phyloP scores from a whole-genome alignment of 2,797 vertebrate genomes.

The Paratrypauchen microcephalus region DNA sequence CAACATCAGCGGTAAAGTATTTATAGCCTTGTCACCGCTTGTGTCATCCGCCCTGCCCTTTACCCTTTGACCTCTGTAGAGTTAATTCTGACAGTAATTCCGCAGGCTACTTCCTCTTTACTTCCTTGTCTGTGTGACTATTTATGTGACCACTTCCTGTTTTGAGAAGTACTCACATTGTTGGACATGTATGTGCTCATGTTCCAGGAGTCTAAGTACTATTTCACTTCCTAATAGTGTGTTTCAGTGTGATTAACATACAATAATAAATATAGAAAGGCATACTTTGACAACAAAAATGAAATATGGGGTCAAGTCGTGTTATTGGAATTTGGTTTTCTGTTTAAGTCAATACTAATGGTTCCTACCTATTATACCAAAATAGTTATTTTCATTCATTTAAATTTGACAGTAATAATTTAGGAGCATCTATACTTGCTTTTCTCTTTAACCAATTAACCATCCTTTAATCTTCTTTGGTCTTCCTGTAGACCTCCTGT shows the following conservation, averaged over 20 bases:
- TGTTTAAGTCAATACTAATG: background rate
- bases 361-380: background rate
- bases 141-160: conserved; percentile 55
- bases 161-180: conserved; percentile 28
- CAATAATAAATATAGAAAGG: background rate
- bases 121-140: conserved; percentile 49
- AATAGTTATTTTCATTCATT: too few relatives aligned
- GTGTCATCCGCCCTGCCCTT: conserved; percentile 28
- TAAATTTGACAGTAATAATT: too few relatives aligned
- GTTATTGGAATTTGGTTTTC: too few relatives aligned
- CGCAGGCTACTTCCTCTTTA: conserved; percentile 37
- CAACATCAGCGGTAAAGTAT: conserved; percentile 19
- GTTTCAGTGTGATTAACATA: background rate
- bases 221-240: background rate
- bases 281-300: background rate
- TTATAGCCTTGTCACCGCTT: conserved; percentile 39
- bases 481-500: too few relatives aligned
- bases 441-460: too few relatives aligned
- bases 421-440: too few relatives aligned
- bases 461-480: too few relatives aligned
- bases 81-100: conserved; percentile 39
- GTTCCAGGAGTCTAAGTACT: conserved; percentile 9
- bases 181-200: conserved; percentile 12
- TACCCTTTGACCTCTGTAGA: conserved; percentile 34
- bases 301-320: background rate